These are phyloP conservation scores for Xenotilapia longispinis DNA, from an alignment of 2,113 vertebrate species.

Conservation along the genomic window DNA sequence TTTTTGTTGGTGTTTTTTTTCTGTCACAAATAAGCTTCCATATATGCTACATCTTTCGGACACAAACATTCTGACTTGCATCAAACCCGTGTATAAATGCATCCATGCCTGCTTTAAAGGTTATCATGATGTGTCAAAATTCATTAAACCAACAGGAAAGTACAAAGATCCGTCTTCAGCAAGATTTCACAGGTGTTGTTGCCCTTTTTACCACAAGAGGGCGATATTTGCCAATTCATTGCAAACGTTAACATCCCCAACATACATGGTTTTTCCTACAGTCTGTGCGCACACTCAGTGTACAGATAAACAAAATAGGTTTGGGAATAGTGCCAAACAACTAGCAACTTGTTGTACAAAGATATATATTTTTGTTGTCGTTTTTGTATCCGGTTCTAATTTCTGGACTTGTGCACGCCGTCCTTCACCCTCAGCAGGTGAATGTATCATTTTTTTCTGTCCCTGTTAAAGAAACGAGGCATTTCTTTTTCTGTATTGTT, in stretches of 20 bases:
- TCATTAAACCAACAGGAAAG: neutral
- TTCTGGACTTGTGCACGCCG: neutral
- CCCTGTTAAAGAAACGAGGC: neutral
- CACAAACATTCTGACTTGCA: neutral
- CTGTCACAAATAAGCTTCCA: neutral
- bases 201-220: neutral
- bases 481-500: neutral
- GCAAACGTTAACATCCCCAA: neutral
- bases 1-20: fast-evolving
- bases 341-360: neutral
- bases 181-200: neutral
- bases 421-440: neutral
- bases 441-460: neutral
- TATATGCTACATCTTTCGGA: fast-evolving
- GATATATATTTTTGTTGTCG: neutral
- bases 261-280: neutral
- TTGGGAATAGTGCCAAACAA: slow-evolving; percentile 1
- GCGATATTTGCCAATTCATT: neutral
- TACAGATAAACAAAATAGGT: neutral
- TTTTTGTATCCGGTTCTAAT: neutral
- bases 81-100: neutral
- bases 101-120: neutral
- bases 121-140: neutral
- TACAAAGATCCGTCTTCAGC: fast-evolving
- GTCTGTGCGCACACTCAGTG: neutral